These are phyloP conservation scores for Ivindomyrus marchei DNA, from an alignment of 2,113 vertebrate genomes.

Conservation along the genomic window DNA sequence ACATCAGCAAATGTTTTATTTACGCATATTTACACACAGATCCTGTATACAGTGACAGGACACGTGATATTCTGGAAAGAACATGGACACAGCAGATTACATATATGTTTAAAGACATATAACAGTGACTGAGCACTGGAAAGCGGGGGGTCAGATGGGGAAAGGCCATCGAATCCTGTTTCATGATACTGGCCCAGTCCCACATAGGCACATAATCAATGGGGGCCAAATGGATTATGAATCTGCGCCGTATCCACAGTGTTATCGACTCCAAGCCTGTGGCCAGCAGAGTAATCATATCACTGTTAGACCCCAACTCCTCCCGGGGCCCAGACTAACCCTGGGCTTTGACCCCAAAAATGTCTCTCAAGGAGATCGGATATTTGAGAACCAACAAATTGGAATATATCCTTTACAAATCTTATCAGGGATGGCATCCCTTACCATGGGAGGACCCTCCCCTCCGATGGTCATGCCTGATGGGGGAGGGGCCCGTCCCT, in stretches of 20 bases:
- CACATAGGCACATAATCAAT: not conserved
- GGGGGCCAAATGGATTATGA: not conserved
- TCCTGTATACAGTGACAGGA: not conserved
- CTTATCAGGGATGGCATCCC: not conserved
- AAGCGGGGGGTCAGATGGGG: not conserved
- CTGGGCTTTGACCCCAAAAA: not conserved
- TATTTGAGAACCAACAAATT: not conserved
- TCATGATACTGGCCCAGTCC: not conserved
- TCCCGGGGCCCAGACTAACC: not conserved
- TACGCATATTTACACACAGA: not conserved
- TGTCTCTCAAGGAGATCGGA: not conserved
- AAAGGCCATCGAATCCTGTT: not conserved
- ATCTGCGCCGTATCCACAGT: not conserved
- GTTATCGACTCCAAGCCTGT: not conserved
- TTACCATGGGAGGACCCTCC: not conserved
- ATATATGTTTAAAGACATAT: constrained; percentile 39
- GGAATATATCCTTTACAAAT: not conserved
- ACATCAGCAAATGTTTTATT: not conserved
- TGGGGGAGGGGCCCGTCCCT: constrained; percentile 47
- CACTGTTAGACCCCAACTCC: not conserved
- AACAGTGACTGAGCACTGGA: not conserved
- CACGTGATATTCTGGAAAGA: not conserved
- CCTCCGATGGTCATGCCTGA: not conserved
- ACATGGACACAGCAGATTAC: not conserved
- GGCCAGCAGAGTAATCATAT: not conserved